Percentiles rank a stretch among this genome's conserved stretches.
Evolutionary conservation across 1,140 invertebrate genomes (phyloP).

Genomic region (Philotrypesis tridentata): DNA sequence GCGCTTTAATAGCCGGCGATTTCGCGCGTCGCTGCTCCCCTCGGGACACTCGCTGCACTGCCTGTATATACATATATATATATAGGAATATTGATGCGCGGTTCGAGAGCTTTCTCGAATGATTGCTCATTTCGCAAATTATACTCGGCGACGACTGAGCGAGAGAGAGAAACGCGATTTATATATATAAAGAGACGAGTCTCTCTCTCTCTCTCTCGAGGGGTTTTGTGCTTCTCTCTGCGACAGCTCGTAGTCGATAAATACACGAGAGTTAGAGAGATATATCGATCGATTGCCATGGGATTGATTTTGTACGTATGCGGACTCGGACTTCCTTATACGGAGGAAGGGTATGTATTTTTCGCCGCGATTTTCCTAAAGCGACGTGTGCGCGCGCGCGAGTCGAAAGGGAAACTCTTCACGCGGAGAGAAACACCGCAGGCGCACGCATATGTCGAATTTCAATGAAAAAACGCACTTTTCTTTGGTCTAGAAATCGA

Average conservation of each 20-base stretch:
- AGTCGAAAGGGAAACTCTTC: constrained; percentile 25
- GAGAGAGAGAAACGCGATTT: neutral
- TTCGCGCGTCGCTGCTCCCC: constrained; percentile 1
- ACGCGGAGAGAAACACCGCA: too few species aligned
- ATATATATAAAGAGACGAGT: constrained; percentile 1
- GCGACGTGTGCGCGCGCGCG: neutral
- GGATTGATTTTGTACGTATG: neutral
- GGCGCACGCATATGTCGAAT: too few species aligned
- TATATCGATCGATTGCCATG: neutral
- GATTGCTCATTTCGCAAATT: constrained; percentile 26
- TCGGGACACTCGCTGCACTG: too few species aligned
- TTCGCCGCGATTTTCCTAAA: neutral
- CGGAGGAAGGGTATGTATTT: too few species aligned
- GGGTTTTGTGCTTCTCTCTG: neutral
- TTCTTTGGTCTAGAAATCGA: too few species aligned
- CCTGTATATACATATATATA: too few species aligned
- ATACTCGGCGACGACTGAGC: neutral
- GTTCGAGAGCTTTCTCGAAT: neutral
- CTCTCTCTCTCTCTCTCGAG: too few species aligned
- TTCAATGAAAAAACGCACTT: too few species aligned
- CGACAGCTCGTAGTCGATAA: neutral
- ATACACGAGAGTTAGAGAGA: neutral
- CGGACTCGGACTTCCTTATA: neutral
- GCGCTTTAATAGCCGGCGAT: constrained; percentile 23
- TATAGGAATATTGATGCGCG: constrained; percentile 26